A percentile compares a stretch with the other conserved stretches of the same genome.
These are phyloP conservation scores for Tetramorium bicarinatum DNA, from an alignment of 2,888 invertebrate genomes.

Conservation along the genomic window DNA sequence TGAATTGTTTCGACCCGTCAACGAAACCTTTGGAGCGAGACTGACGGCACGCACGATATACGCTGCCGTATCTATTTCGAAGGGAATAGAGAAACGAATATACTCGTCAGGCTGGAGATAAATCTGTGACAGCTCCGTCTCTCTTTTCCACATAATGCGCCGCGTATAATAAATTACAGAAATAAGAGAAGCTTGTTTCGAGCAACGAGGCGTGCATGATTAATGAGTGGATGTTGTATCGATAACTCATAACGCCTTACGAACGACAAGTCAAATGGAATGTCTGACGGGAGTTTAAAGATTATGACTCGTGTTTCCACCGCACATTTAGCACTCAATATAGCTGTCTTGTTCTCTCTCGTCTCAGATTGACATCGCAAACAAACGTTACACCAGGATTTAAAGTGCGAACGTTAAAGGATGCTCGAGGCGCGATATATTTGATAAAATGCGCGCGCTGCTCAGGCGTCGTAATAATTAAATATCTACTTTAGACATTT, in stretches of 20 bases:
- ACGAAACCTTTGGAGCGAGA: neutral
- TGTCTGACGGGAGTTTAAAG: constrained; percentile 46
- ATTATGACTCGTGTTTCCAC: constrained; percentile 48
- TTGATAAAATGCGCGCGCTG: neutral
- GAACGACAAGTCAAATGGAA: constrained; percentile 52
- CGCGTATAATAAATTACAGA: constrained; percentile 47
- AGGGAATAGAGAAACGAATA: constrained; percentile 40
- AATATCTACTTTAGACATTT: neutral
- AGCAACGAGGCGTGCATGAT: constrained; percentile 47
- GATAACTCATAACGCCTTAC: constrained; percentile 47
- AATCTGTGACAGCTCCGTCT: constrained; percentile 38
- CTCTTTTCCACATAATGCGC: constrained; percentile 30
- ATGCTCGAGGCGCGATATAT: neutral
- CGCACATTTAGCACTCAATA: constrained; percentile 42
- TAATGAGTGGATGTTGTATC: constrained; percentile 54
- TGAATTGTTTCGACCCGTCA: constrained; percentile 47
- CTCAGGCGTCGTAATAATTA: neutral
- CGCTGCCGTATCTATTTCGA: constrained; percentile 25
- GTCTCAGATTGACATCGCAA: neutral
- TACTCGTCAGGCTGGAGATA: constrained; percentile 47
- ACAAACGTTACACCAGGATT: neutral
- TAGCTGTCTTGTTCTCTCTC: constrained; percentile 42
- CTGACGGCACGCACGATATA: constrained; percentile 17
- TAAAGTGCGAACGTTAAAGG: neutral
- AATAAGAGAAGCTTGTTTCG: constrained; percentile 39